phyloP scores from a whole-genome alignment of 2,113 vertebrate species.

The Aepyceros melampus region DNA sequence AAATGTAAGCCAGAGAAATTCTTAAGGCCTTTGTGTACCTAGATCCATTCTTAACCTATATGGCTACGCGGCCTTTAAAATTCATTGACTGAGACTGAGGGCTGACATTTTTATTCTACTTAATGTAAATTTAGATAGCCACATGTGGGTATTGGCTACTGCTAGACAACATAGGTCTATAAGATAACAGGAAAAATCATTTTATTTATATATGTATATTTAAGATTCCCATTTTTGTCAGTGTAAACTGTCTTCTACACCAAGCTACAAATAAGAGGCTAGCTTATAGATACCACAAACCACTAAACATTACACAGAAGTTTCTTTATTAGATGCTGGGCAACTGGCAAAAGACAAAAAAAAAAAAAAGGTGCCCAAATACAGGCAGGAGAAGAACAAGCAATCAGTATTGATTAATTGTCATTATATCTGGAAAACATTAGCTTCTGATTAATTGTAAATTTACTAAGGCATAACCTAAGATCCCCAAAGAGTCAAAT shows the following conservation, averaged over 20 bases:
- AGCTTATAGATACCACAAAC: neutral
- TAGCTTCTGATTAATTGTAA: neutral
- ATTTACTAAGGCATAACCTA: neutral
- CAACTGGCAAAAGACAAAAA: neutral
- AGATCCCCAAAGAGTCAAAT: neutral
- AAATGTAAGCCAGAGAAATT: neutral
- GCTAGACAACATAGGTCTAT: neutral
- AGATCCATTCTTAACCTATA: neutral
- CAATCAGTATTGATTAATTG: neutral
- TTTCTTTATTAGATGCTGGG: neutral
- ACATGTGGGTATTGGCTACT: neutral
- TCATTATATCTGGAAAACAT: neutral
- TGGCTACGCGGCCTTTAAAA: neutral
- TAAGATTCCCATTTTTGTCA: neutral
- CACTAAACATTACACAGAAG: accelerated
- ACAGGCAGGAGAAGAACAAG: neutral
- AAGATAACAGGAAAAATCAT: neutral
- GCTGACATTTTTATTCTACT: neutral
- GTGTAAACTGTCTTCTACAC: neutral
- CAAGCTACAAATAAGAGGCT: neutral
- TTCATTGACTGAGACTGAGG: neutral
- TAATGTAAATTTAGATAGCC: neutral
- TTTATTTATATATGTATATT: neutral
- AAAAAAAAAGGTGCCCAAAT: neutral
- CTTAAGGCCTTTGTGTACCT: neutral